Conservation (phyloP, 2,797 vertebrate species). For the Amniataba percoides region DNA sequence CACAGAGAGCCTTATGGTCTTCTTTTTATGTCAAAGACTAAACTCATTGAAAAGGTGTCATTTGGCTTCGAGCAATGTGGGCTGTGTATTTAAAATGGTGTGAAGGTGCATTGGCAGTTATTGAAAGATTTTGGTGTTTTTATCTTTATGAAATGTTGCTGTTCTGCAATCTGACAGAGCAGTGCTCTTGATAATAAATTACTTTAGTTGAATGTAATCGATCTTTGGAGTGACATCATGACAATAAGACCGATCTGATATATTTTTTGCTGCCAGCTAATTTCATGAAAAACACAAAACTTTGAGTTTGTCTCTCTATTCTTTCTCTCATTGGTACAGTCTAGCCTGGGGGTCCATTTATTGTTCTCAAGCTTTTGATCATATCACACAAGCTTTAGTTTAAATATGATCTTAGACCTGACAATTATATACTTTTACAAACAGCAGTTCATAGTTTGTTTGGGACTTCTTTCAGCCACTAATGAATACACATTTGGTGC, state of each 20-base stretch:
- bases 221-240: background rate
- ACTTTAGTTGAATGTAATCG: background rate
- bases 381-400: no score
- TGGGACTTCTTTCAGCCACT: background rate
- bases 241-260: background rate
- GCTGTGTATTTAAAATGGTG: conserved; percentile 20
- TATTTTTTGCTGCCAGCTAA: background rate
- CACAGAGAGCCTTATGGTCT: conserved; percentile 29
- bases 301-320: background rate
- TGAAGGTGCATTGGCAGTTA: background rate
- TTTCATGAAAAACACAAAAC: background rate
- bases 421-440: background rate
- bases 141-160: conserved; percentile 7
- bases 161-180: background rate
- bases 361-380: background rate
- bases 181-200: background rate
- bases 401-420: background rate
- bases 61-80: conserved; percentile 19
- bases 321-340: background rate
- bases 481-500: background rate
- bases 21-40: conserved; percentile 44
- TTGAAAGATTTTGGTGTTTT: background rate
- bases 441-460: background rate
- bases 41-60: conserved; percentile 29
- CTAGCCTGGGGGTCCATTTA: background rate